Evolutionary conservation across 2,888 invertebrate genomes (phyloP).

Genomic region (Lucinisca nassula): DNA sequence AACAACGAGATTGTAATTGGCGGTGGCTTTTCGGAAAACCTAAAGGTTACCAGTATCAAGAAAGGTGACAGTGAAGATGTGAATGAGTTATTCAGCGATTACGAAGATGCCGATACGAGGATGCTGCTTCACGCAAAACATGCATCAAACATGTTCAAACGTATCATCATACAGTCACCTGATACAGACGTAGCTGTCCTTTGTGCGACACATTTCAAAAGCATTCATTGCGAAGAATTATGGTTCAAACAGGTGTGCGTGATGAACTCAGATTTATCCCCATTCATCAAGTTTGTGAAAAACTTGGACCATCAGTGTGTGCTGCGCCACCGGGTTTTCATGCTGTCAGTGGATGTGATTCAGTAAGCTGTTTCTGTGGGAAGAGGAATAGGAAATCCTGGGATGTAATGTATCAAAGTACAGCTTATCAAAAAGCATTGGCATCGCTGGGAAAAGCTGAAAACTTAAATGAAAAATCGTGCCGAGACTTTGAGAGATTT

Average conservation of each 20-base stretch:
- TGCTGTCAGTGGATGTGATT: background rate
- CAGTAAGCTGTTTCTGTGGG: background rate
- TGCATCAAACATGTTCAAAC: background rate
- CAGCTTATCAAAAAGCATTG: background rate
- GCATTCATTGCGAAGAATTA: background rate
- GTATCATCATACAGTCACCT: background rate
- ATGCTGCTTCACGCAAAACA: background rate
- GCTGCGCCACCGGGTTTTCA: background rate
- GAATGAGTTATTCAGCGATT: background rate
- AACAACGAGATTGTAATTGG: background rate
- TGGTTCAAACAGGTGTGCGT: background rate
- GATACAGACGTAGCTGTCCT: conserved; percentile 1
- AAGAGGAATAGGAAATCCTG: background rate
- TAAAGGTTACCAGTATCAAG: background rate
- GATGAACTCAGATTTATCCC: background rate
- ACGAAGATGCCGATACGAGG: background rate
- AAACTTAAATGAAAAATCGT: background rate
- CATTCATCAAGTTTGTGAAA: background rate
- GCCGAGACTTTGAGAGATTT: background rate
- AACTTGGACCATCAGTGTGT: background rate
- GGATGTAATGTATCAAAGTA: background rate
- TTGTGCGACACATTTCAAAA: background rate
- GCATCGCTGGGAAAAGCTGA: background rate
- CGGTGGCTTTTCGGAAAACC: background rate
- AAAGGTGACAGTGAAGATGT: background rate